A percentile compares a stretch with the other conserved stretches of the same genome.
These are phyloP conservation scores for Beris morrisii DNA, from an alignment of 2,888 invertebrate species.

Conservation along the genomic window DNA sequence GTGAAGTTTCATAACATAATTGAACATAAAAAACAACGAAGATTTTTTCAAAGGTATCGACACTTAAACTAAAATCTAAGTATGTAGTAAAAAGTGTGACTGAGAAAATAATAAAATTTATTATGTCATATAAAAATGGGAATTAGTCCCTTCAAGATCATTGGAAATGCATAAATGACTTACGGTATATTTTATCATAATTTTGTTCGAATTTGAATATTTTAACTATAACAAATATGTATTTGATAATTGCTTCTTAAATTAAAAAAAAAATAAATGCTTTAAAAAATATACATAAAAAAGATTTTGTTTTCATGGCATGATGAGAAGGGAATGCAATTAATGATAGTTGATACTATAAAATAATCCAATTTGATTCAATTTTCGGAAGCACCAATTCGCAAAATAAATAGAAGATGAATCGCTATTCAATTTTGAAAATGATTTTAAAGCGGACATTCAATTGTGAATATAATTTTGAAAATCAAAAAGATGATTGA, in stretches of 20 bases:
- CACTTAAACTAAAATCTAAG: no score
- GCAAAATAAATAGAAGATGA: constrained; percentile 17
- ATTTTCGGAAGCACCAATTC: constrained; percentile 22
- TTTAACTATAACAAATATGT: neutral
- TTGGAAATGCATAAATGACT: constrained; percentile 44
- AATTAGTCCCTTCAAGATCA: constrained; percentile 41
- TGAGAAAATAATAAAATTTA: no score
- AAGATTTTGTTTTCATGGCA: neutral
- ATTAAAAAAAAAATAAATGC: neutral
- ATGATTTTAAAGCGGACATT: constrained; percentile 5
- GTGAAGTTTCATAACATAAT: no score
- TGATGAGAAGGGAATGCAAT: constrained; percentile 1
- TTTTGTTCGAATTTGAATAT: neutral
- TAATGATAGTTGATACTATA: neutral
- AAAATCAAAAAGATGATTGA: constrained; percentile 9
- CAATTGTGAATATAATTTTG: constrained; percentile 5
- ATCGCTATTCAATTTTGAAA: neutral
- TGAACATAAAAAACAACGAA: no score
- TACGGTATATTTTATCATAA: neutral
- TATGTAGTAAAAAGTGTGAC: no score
- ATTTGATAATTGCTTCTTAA: neutral
- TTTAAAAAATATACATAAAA: neutral
- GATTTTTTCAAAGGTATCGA: no score
- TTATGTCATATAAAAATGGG: no score
- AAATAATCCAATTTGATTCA: constrained; percentile 6